A percentile compares a stretch with the other conserved stretches of the same genome.
Evolutionary conservation across 1,140 invertebrate species (phyloP).

Genomic region (Matsumurasca onukii): DNA sequence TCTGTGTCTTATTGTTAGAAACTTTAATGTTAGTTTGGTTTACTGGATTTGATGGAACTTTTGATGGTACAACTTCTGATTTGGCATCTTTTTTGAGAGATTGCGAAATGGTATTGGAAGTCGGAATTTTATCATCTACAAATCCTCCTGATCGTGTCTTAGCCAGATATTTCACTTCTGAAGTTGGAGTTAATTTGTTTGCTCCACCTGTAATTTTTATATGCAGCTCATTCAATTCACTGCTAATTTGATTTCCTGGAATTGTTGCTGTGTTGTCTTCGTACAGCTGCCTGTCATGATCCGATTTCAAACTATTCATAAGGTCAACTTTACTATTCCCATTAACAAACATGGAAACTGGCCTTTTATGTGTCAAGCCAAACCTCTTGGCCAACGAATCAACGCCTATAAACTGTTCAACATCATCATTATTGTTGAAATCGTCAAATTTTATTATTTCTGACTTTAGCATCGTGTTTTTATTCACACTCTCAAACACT

Average conservation of each 20-base stretch:
- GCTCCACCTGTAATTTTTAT: background rate
- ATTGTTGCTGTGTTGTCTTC: too few relatives aligned
- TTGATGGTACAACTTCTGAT: too few relatives aligned
- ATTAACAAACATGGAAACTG: constrained; percentile 20
- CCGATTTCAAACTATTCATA: too few relatives aligned
- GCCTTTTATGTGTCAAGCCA: constrained; percentile 28
- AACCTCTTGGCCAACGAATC: constrained; percentile 28
- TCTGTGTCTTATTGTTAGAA: background rate
- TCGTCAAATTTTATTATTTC: background rate
- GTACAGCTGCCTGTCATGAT: too few relatives aligned
- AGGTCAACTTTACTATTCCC: background rate
- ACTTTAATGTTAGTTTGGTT: constrained; percentile 6
- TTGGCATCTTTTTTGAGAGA: background rate
- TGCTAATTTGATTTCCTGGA: constrained; percentile 1
- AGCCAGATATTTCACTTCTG: constrained; percentile 16
- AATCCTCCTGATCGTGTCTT: constrained; percentile 24
- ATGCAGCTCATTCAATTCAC: background rate
- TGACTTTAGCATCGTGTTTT: background rate
- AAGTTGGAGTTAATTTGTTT: background rate
- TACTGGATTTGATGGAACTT: constrained; percentile 32
- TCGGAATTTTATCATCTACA: background rate
- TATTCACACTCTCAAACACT: background rate
- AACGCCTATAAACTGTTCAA: constrained; percentile 23
- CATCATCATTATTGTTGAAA: background rate
- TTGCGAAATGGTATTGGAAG: background rate